A percentile compares a stretch with the other conserved stretches of the same genome.
phyloP scores from a whole-genome alignment of 2,888 invertebrate genomes.

The Mycalesis mineus region DNA sequence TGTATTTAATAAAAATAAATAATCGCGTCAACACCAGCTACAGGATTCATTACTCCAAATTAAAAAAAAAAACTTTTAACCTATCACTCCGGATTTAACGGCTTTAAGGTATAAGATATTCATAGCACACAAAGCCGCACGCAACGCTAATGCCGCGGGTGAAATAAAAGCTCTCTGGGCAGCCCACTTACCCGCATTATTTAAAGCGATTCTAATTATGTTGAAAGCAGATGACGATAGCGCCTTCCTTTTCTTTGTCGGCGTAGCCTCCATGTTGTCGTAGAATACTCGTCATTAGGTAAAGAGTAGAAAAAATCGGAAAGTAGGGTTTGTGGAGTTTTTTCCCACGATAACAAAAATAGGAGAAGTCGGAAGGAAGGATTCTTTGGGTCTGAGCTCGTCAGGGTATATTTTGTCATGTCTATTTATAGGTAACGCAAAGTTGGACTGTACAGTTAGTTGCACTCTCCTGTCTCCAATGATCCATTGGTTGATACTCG shows the following conservation, averaged over 20 bases:
- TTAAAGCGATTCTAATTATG: conserved; percentile 79
- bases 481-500: too few species aligned
- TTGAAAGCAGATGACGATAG: conserved; percentile 75
- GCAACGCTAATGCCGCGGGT: conserved; percentile 31
- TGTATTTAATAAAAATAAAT: too few species aligned
- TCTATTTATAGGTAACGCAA: too few species aligned
- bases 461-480: too few species aligned
- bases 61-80: background rate
- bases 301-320: too few species aligned
- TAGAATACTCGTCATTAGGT: conserved; percentile 37
- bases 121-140: background rate
- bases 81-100: background rate
- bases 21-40: too few species aligned
- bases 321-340: too few species aligned
- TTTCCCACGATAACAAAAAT: too few species aligned
- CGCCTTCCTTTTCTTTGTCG: conserved; percentile 75
- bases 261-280: conserved; percentile 38
- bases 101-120: background rate
- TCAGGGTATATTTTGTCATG: too few species aligned
- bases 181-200: conserved; percentile 73
- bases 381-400: too few species aligned
- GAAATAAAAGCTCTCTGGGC: conserved; percentile 71
- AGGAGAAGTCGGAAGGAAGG: too few species aligned
- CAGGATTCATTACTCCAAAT: background rate
- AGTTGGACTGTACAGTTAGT: too few species aligned